phyloP scores from a whole-genome alignment of 2,888 invertebrate species.

The Polia nebulosa region DNA sequence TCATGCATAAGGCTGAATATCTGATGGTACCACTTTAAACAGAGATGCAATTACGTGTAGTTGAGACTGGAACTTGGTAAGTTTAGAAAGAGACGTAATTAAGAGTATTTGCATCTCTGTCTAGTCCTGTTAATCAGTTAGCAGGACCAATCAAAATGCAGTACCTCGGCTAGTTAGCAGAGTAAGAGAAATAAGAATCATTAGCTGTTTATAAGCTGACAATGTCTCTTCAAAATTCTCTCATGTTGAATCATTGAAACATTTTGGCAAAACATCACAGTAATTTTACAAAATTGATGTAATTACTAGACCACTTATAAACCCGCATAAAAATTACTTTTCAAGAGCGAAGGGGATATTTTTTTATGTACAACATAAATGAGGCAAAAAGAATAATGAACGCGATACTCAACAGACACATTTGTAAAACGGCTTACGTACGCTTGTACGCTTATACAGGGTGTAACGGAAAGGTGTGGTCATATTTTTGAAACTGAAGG shows the following conservation, averaged over 20 bases:
- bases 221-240: not conserved
- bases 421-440: not conserved
- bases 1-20: no score
- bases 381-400: not conserved
- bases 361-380: no score
- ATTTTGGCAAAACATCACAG: conserved; percentile 24
- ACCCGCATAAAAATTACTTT: conserved; percentile 58
- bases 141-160: not conserved
- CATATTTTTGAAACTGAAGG: no score
- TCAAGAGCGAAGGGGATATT: conserved; percentile 31
- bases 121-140: not conserved
- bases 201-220: not conserved
- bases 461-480: no score
- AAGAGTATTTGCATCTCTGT: not conserved
- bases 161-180: not conserved
- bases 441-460: not conserved
- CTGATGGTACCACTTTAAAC: not conserved
- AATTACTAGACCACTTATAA: conserved; percentile 56
- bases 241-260: not conserved
- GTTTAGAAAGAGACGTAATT: not conserved
- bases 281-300: conserved; percentile 18
- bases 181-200: not conserved
- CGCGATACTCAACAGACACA: not conserved
- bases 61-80: not conserved
- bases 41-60: not conserved